Base-by-base conservation (phyloP, 2,113 vertebrate genomes). In the Morone saxatilis region DNA sequence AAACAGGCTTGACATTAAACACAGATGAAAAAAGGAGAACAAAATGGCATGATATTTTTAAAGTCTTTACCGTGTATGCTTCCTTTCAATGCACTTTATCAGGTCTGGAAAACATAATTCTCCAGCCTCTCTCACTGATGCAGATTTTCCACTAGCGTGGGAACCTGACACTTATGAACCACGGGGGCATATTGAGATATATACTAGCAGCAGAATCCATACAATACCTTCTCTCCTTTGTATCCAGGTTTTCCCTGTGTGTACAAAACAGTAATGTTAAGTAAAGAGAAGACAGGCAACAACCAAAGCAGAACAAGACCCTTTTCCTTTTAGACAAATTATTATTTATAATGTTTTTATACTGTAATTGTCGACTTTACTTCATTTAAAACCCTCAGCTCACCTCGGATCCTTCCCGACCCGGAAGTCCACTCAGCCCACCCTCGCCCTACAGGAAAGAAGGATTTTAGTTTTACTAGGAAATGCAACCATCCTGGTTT, bases 181-280 rank as follows among this genome's bases (percentile, higher is more conserved):
- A 41, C 10, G 12, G 7, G 43, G 11, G 36, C 19, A 78, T 7
- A 20, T 31, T 43, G 41, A 48, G 13, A 61, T 59, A 16, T 59
- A 25, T 50, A 59, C 25, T 12, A 6, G 10, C 1, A 67, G 6
- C 5, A 45, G 12, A 81, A 78, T 78, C 60, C 43, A 80, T 68
- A 36, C 86, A 56, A 6, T 95, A 98, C 97, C 97, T 95, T 95
- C 78, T 98, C 96, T 94, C 97, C 97, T 95, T 97, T 97, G 91
- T 96, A 96, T 88, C 97, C 97, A 4, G 96, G 76, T 90, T 96
- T 97, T 4, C 97, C 97, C 97, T 98, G 90, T 60, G 80, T 90
- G 92, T 66, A 87, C 86, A 91, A 84, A 84, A 69, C 63, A 92
- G 16, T 8, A 12, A 4, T 2, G 84, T 76, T 87, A 82, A 66